Percentiles rank a stretch among this genome's conserved stretches.
phyloP scores from a whole-genome alignment of 1,140 invertebrate genomes.

The Lethrus apterus region DNA sequence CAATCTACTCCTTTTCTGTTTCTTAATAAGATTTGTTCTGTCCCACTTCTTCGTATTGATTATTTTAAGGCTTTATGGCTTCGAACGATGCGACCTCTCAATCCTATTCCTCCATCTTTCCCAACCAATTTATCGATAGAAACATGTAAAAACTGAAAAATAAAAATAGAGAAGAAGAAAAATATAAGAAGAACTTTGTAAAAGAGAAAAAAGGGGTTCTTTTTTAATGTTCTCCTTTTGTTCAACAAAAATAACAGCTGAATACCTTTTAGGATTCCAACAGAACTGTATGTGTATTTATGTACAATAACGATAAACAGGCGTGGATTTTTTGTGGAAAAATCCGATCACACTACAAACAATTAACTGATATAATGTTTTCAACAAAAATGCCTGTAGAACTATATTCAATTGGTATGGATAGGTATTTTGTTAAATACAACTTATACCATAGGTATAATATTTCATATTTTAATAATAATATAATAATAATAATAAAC shows the following conservation, averaged over 20 bases:
- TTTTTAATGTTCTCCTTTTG: slow-evolving; percentile 8
- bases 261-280: slow-evolving; percentile 46
- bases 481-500: background rate
- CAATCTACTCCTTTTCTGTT: no score
- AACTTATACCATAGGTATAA: slow-evolving; percentile 49
- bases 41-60: no score
- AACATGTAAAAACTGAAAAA: no score
- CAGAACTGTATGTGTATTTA: slow-evolving; percentile 47
- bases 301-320: slow-evolving; percentile 39
- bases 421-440: slow-evolving; percentile 62
- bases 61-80: no score
- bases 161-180: no score
- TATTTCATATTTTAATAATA: background rate
- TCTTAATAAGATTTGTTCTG: no score
- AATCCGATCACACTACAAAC: slow-evolving; percentile 48
- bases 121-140: no score
- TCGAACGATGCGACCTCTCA: no score
- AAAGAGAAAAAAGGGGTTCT: no score
- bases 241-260: no score
- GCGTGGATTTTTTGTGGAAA: slow-evolving; percentile 51
- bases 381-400: slow-evolving; percentile 37
- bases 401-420: slow-evolving; percentile 51
- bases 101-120: no score
- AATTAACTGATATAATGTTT: slow-evolving; percentile 49
- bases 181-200: no score